phyloP scores from a whole-genome alignment of 2,113 vertebrate genomes.

The Lepus americanus region DNA sequence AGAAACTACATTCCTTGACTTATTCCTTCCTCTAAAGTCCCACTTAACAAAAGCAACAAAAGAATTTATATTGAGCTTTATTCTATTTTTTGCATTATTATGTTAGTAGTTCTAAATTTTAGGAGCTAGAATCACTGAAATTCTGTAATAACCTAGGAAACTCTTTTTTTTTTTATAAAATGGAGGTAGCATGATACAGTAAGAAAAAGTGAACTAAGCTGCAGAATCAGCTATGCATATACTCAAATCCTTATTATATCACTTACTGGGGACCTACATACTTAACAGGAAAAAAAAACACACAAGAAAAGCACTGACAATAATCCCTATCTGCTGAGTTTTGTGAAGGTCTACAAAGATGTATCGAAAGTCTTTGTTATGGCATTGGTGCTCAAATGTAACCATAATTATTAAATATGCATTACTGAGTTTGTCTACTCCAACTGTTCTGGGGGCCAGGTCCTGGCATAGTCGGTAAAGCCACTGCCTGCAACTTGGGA shows the following conservation, averaged over 20 bases:
- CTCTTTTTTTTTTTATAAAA: background rate
- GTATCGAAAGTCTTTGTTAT: background rate
- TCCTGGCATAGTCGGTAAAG: no score
- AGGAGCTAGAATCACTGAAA: background rate
- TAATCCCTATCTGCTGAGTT: background rate
- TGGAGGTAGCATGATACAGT: background rate
- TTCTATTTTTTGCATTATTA: background rate
- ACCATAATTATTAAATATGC: background rate
- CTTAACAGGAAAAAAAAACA: background rate
- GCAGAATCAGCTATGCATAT: background rate
- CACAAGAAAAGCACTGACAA: background rate
- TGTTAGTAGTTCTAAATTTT: constrained; percentile 22
- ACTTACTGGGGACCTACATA: background rate
- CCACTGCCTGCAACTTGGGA: no score
- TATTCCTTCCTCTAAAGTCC: background rate
- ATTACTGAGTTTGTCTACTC: background rate
- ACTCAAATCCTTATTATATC: background rate
- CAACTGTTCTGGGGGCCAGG: no score
- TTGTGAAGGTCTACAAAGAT: background rate
- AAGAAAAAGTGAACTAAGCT: background rate
- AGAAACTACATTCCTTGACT: background rate
- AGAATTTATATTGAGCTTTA: background rate
- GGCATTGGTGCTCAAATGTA: background rate
- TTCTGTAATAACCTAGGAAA: background rate
- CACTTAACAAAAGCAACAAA: constrained; percentile 17